Base-by-base conservation (phyloP, 2,797 vertebrate genomes). In the Chrosomus eos region DNA sequence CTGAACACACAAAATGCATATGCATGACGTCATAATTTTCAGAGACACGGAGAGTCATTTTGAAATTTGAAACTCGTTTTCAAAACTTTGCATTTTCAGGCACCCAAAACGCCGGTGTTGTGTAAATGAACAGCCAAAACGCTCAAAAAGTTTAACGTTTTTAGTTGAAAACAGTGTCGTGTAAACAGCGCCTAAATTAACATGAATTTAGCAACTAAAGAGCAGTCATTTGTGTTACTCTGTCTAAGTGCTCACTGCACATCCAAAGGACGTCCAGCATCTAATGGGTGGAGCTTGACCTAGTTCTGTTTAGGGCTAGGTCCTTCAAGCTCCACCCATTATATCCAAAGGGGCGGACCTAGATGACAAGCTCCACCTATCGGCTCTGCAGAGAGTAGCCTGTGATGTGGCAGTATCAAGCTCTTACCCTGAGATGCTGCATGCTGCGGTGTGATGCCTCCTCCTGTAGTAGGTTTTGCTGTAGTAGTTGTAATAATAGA, bases 351-450 rank as follows among this genome's bases (percentile, higher is more conserved):
- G 13, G 58, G 58, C 5, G 0, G 26, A 7, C 14, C 14, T 64
- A 28, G 62, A 18, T 7, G 4, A 18, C 14, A 31, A 64, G 28
- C 62, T 31, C 62, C 62, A 4, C 62, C 28, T 0, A 18, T 18
- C 31, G 7, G 28, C 14, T 64, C 62, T 31, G 13, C 6, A 14
- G 11, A 1, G 60, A 62, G n/a, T 26, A 28, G 26, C 26, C 60
- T 18, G 3, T 60, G 18, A 45, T 28, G n/a, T 28, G 43, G 26
- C 43, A 5, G 7, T 6, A 73, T 51, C 0, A 2, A 23, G 36
- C 28, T 62, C 68, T 82, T 38, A 83, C 81, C 81, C 19, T 83
- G 81, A 21, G 31, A 83, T n/a, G 26, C 7, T n/a, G 19, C 18
- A 2, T 40, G 71, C 21, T 75, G 58, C 28, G 53, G 58, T 19